phyloP scores from a whole-genome alignment of 2,113 vertebrate species.

The Melanostigma gelatinosum region DNA sequence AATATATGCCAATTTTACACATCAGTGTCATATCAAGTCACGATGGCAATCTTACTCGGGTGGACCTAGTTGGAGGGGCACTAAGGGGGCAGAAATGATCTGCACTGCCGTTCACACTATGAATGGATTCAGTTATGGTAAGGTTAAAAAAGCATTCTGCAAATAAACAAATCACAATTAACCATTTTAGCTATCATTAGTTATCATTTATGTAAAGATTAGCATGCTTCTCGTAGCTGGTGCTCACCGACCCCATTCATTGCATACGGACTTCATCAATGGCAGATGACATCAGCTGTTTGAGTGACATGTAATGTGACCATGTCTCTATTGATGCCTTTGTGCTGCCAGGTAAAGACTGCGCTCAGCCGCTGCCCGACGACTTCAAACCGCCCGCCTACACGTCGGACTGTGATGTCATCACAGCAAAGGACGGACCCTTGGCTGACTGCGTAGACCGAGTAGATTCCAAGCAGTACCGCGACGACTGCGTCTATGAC shows the following conservation, averaged over 20 bases:
- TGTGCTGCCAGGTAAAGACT: conserved; percentile 31
- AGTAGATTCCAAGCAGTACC: conserved; percentile 12
- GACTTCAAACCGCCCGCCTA: not conserved
- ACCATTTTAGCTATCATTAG: too few species aligned
- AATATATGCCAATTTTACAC: not conserved
- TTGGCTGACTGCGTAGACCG: conserved; percentile 16
- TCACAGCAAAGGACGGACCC: conserved; percentile 16
- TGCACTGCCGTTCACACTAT: not conserved
- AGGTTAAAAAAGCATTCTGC: not conserved
- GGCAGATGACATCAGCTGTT: not conserved
- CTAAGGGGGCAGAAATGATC: not conserved
- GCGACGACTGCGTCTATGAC: conserved; percentile 26
- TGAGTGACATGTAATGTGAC: not conserved
- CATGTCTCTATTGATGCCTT: not conserved
- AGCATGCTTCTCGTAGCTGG: too few species aligned
- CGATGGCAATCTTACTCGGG: too few species aligned
- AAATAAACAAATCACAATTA: too few species aligned
- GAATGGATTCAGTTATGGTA: not conserved
- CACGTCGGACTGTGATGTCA: conserved; percentile 28
- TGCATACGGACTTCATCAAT: too few species aligned
- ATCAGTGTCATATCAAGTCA: not conserved
- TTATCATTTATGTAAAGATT: too few species aligned
- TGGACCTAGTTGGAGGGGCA: not conserved
- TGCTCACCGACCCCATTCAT: too few species aligned
- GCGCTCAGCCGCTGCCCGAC: conserved; percentile 2